A percentile compares a stretch with the other conserved stretches of the same genome.
Conservation (phyloP, 2,888 invertebrate species). For the Catocala sponsa region DNA sequence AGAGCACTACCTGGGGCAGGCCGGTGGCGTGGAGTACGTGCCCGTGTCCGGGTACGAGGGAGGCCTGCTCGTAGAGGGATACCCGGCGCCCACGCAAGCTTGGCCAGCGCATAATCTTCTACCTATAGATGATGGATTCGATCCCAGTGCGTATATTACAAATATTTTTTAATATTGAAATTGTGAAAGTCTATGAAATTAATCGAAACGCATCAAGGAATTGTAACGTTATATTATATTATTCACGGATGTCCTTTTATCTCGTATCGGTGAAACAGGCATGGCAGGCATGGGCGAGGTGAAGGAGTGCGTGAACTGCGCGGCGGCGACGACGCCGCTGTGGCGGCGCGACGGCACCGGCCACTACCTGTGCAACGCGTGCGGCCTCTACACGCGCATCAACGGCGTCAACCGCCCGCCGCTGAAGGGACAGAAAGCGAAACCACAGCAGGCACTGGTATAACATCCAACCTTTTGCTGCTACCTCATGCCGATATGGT, state of each 20-base stretch:
- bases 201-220: no score
- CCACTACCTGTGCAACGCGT: constrained; percentile 99
- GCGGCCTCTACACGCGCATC: constrained; percentile 96
- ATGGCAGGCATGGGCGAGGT: constrained; percentile 88
- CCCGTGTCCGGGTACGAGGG: constrained; percentile 84
- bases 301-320: constrained; percentile 98
- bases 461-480: constrained; percentile 6
- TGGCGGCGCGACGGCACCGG: constrained; percentile 99
- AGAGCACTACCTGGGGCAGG: constrained; percentile 76
- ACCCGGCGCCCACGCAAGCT: constrained; percentile 74
- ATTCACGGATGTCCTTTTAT: background rate
- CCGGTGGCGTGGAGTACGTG: constrained; percentile 80
- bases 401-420: constrained; percentile 92
- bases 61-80: constrained; percentile 79
- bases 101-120: constrained; percentile 82
- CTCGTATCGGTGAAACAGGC: constrained; percentile 49
- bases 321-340: constrained; percentile 96
- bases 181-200: background rate
- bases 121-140: constrained; percentile 83
- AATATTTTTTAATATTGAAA: background rate
- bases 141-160: constrained; percentile 72
- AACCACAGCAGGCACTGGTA: constrained; percentile 88
- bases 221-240: no score
- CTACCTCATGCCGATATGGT: background rate
- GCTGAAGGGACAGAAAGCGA: constrained; percentile 90